Evolutionary conservation across 2,113 vertebrate genomes (phyloP), one percentile per base, ranked within the genome.

Genomic region (Phrynocephalus versicolor): DNA sequence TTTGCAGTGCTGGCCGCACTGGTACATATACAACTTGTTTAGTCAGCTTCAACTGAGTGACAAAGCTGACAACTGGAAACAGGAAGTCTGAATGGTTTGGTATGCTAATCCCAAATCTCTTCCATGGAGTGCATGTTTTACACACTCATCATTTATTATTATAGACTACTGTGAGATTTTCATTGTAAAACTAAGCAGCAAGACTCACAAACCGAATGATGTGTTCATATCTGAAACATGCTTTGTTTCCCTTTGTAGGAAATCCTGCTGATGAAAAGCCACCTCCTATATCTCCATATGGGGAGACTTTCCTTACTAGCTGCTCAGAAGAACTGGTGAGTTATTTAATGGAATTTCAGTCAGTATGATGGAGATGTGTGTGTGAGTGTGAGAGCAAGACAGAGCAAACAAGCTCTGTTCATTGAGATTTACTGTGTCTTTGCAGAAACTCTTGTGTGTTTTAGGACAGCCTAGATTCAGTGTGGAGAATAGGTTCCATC

Each of bases 221-320:
- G n/a, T 60, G 18, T 62, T 16, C 35, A 13, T 16, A 33, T 64
- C 12, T 71, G 35, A 62, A 74, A 13, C 27, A 41, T 41, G 6
- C 23, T 27, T 64, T 76, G 6, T 91, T 90, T 58, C 88, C 75
- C 88, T 62, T 85, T 90, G 85, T 92, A 96, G 95, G 93, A 88
- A 27, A 64, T 92, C 82, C 79, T 88, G 88, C 79, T 88, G 96
- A 96, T 89, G 96, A 95, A 91, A 95, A 95, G 55, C 90, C 93
- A 92, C 93, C 93, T 5, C 85, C 96, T 37, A 97, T 98, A 74
- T 95, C 94, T 93, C 98, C 98, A 18, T 98, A 99, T 80, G 97
- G 97, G 84, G 98, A 99, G 93, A 96, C 96, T 39, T 98, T 97
- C 95, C 93, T 95, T 94, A 97, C 97, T 94, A 95, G 71, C 82